These are phyloP conservation scores for Chiloscyllium punctatum DNA, from an alignment of 2,797 vertebrate species.

Conservation along the genomic window DNA sequence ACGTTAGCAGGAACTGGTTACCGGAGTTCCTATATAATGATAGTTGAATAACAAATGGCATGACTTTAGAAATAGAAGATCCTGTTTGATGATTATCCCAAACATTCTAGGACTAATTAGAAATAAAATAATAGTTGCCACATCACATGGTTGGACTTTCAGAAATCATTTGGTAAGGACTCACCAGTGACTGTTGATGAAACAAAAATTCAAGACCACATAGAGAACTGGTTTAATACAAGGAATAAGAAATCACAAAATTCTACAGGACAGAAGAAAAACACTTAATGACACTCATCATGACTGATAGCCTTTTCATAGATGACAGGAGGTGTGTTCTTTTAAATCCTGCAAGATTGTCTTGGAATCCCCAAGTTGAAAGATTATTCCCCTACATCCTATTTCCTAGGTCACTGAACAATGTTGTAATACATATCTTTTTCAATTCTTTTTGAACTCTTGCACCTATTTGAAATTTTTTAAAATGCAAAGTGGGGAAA, in stretches of 20 bases:
- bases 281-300: not conserved
- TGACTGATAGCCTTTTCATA: not conserved
- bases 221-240: not conserved
- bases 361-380: not conserved
- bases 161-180: not conserved
- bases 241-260: not conserved
- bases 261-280: not conserved
- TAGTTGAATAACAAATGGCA: not conserved
- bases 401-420: not conserved
- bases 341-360: not conserved
- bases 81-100: not conserved
- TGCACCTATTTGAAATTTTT: no score
- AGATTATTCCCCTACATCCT: not conserved
- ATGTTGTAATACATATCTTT: not conserved
- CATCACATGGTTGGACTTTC: not conserved
- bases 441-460: not conserved
- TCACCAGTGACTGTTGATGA: not conserved
- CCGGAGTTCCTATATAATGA: not conserved
- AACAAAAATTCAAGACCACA: not conserved
- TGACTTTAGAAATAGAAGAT: not conserved
- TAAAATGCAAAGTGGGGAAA: no score
- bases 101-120: not conserved
- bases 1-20: not conserved
- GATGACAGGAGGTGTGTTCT: not conserved
- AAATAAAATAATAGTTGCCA: not conserved